These are phyloP conservation scores for Papilio demoleus DNA, from an alignment of 2,888 invertebrate species.

Conservation along the genomic window DNA sequence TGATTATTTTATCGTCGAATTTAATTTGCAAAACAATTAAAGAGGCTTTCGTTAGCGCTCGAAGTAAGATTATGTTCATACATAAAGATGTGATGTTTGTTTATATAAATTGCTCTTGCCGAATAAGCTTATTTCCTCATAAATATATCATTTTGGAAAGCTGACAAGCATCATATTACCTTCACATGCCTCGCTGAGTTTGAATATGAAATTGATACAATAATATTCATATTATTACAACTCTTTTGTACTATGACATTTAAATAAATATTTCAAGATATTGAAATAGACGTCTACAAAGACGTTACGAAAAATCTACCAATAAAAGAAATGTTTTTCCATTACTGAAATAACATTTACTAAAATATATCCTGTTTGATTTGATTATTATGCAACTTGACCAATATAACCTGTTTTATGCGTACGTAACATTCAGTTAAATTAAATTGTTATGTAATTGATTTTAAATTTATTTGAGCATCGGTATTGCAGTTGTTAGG, in stretches of 20 bases:
- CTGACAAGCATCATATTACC: constrained; percentile 14
- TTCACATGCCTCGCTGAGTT: not conserved
- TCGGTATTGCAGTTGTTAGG: no score
- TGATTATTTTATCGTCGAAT: not conserved
- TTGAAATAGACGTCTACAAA: not conserved
- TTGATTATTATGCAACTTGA: not conserved
- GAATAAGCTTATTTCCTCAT: constrained; percentile 23
- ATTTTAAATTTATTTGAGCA: no score
- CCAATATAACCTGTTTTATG: not conserved
- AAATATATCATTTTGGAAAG: constrained; percentile 27
- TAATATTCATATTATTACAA: not conserved
- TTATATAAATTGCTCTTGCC: constrained; percentile 66
- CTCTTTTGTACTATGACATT: constrained; percentile 6
- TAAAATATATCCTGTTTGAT: not conserved
- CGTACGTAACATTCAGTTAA: no score
- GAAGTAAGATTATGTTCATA: constrained; percentile 48
- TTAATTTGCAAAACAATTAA: constrained; percentile 13
- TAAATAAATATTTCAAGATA: constrained; percentile 1
- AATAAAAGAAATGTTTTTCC: not conserved
- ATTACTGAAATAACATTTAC: no score
- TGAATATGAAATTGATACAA: constrained; percentile 4
- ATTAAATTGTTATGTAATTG: no score
- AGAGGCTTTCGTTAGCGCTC: constrained; percentile 26
- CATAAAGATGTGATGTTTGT: constrained; percentile 67
- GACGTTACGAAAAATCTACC: not conserved